Percentiles rank a stretch among this genome's conserved stretches.
phyloP scores from a whole-genome alignment of 1,140 invertebrate species.

The Diploscapter pachys region DNA sequence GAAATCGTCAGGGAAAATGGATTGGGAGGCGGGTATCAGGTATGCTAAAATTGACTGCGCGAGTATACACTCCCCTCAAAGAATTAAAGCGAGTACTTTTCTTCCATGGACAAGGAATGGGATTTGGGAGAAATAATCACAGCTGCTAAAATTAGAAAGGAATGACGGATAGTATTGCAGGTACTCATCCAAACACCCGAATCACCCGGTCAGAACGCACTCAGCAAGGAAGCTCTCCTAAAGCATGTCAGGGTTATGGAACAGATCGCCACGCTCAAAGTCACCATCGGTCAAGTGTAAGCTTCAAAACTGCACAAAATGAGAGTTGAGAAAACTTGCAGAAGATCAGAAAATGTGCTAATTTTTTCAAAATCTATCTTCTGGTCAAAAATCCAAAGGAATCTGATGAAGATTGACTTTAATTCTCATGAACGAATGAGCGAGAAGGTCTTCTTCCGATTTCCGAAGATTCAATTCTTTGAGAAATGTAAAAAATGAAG shows the following conservation, averaged over 20 bases:
- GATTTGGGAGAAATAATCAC: no score
- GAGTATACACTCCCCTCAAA: no score
- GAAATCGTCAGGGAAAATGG: constrained; percentile 56
- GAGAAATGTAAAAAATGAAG: no score
- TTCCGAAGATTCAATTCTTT: no score
- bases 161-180: constrained; percentile 20
- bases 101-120: no score
- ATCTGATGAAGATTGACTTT: constrained; percentile 15
- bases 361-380: no score
- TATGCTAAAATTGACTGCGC: background rate
- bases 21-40: constrained; percentile 51
- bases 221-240: constrained; percentile 46
- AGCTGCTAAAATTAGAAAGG: no score
- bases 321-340: background rate
- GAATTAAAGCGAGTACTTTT: no score
- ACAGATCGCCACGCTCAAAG: constrained; percentile 53
- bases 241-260: constrained; percentile 54
- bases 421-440: no score
- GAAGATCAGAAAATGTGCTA: constrained; percentile 1
- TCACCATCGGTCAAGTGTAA: constrained; percentile 57
- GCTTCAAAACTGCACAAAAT: background rate
- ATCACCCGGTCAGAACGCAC: constrained; percentile 43
- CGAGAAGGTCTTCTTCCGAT: no score
- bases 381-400: no score
- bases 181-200: constrained; percentile 58